phyloP scores from a whole-genome alignment of 2,888 invertebrate genomes.

The Eumerus sabulonum region DNA sequence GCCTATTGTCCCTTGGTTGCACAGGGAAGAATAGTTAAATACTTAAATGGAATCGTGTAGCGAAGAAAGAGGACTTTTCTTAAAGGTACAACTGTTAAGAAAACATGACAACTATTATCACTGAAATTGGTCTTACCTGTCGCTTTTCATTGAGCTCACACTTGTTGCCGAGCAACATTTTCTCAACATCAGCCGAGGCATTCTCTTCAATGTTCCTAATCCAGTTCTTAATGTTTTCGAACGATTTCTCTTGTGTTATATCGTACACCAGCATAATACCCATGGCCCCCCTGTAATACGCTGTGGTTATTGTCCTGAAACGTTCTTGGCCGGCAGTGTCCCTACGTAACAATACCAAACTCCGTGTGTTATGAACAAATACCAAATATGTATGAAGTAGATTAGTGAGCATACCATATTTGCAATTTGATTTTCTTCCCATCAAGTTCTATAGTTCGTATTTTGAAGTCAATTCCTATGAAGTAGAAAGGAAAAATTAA shows the following conservation, averaged over 20 bases:
- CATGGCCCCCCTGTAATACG: conserved; percentile 99
- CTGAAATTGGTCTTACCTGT: conserved; percentile 84
- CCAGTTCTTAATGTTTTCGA: conserved; percentile 99
- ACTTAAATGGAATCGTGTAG: no score
- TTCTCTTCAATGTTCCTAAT: conserved; percentile 99
- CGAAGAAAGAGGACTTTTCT: no score
- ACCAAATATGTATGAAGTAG: no score
- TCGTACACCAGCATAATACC: conserved; percentile 99
- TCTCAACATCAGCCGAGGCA: conserved; percentile 98
- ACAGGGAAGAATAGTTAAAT: no score
- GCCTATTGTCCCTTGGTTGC: no score
- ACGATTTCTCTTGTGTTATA: conserved; percentile 99
- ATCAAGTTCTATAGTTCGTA: conserved; percentile 98
- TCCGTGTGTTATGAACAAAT: no score
- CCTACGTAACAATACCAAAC: conserved; percentile 82
- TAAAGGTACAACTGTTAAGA: no score
- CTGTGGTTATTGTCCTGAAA: conserved; percentile 99
- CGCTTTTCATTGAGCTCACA: conserved; percentile 98
- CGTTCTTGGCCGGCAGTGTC: conserved; percentile 99
- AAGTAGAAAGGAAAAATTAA: conserved; percentile 75
- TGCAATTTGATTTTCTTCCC: conserved; percentile 99
- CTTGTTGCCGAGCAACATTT: conserved; percentile 99
- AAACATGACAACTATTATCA: no score
- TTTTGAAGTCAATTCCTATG: conserved; percentile 99
- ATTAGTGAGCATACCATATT: conserved; percentile 96